phyloP scores from a whole-genome alignment of 2,888 invertebrate species.

The Campoletis raptor region DNA sequence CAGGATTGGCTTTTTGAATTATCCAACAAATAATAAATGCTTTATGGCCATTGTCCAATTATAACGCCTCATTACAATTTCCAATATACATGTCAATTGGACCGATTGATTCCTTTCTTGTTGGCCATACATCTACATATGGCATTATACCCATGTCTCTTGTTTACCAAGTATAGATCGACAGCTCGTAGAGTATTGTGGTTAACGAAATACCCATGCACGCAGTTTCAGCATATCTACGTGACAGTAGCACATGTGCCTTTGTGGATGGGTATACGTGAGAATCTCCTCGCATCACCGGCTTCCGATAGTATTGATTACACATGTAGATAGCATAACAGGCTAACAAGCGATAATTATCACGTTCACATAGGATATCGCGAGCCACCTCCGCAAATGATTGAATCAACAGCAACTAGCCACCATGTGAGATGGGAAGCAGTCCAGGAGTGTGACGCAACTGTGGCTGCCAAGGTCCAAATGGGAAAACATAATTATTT shows the following conservation, averaged over 20 bases:
- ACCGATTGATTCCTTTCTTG: conserved; percentile 15
- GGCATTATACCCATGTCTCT: neutral
- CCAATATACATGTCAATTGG: neutral
- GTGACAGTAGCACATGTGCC: conserved; percentile 6
- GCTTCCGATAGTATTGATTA: conserved; percentile 77
- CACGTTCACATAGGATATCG: conserved; percentile 73
- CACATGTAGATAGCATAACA: conserved; percentile 78
- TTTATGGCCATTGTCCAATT: neutral
- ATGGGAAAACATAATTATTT: conserved; percentile 45
- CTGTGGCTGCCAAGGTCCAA: conserved; percentile 11
- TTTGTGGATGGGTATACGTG: neutral
- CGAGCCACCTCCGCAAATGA: conserved; percentile 74
- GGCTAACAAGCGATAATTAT: conserved; percentile 81
- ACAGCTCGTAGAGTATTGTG: conserved; percentile 33
- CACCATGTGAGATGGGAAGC: conserved; percentile 7
- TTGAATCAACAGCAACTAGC: conserved; percentile 77
- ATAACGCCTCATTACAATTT: neutral
- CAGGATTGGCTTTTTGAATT: neutral
- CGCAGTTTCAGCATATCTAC: conserved; percentile 1
- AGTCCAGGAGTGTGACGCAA: neutral
- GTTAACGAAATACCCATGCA: conserved; percentile 35
- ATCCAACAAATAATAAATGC: neutral
- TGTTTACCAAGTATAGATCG: neutral
- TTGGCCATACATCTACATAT: conserved; percentile 9
- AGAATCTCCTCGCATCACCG: conserved; percentile 9